A percentile compares a stretch with the other conserved stretches of the same genome.
These are phyloP conservation scores for Pseudomyrmex sp. DNA, from an alignment of 1,140 invertebrate species.

Conservation along the genomic window DNA sequence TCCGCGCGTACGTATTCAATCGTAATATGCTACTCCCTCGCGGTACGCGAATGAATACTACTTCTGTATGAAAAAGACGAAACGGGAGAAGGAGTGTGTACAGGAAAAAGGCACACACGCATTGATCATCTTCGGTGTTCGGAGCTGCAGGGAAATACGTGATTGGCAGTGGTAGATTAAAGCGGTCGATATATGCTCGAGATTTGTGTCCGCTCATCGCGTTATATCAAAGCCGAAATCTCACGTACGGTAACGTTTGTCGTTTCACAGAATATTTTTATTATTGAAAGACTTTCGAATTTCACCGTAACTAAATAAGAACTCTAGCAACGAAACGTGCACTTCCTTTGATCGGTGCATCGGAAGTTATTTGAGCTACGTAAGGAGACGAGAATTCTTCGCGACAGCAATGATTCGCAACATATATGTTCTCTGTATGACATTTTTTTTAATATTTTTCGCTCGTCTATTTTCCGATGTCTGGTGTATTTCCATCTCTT, in stretches of 20 bases:
- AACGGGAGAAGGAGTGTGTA: conserved; percentile 13
- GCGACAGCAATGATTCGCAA: background rate
- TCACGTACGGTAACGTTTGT: conserved; percentile 12
- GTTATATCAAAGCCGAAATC: background rate
- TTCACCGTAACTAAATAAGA: background rate
- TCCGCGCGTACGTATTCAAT: background rate
- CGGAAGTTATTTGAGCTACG: conserved; percentile 19
- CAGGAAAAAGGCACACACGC: background rate
- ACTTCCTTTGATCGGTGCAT: conserved; percentile 25
- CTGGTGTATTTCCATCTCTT: background rate
- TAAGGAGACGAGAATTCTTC: conserved; percentile 6
- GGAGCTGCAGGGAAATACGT: conserved; percentile 19
- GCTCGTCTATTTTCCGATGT: background rate
- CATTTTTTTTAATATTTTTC: conserved; percentile 4
- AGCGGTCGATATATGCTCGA: conserved; percentile 25
- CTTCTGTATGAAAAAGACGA: background rate
- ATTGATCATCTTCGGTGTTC: conserved; percentile 38
- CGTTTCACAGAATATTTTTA: conserved; percentile 18
- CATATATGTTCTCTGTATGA: background rate
- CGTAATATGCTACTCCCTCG: background rate
- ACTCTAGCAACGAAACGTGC: background rate
- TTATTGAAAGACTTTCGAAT: background rate
- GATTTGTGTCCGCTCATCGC: conserved; percentile 4
- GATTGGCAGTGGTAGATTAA: conserved; percentile 49
- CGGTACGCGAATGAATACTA: conserved; percentile 9